Conservation (phyloP, 92 coral and sea anemone genomes). For the Paragorgia papillata region DNA sequence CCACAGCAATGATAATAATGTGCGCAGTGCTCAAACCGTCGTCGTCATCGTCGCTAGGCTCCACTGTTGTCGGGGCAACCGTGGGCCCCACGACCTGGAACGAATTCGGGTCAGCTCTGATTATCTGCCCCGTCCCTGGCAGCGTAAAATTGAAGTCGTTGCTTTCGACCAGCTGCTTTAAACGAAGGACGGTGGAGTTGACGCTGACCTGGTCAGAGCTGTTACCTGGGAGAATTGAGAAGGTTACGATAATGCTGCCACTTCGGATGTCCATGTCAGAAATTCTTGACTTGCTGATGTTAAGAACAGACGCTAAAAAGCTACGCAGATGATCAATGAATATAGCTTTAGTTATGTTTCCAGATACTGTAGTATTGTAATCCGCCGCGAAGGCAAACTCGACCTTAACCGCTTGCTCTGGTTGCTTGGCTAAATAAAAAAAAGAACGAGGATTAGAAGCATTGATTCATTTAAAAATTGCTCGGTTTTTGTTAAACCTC, state of each 20-base stretch:
- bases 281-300: conserved; percentile 55
- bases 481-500: too few relatives aligned
- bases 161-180: conserved; percentile 51
- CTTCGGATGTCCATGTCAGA: conserved; percentile 37
- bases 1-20: conserved; percentile 17
- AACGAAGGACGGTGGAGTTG: conserved; percentile 6
- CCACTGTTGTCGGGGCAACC: background rate
- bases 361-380: conserved; percentile 44
- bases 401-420: background rate
- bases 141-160: conserved; percentile 54
- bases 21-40: conserved; percentile 19
- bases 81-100: conserved; percentile 17
- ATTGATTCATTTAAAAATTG: too few relatives aligned
- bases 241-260: conserved; percentile 80
- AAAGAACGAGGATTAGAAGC: too few relatives aligned
- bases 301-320: conserved; percentile 50
- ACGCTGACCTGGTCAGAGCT: conserved; percentile 38
- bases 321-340: conserved; percentile 27
- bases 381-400: conserved; percentile 48
- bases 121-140: background rate
- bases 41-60: conserved; percentile 15
- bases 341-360: conserved; percentile 42
- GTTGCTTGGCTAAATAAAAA: background rate
- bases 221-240: conserved; percentile 57
- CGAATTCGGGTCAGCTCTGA: conserved; percentile 13